Base-by-base conservation (phyloP, 2,797 vertebrate species). In the Buphagus erythrorhynchus region DNA sequence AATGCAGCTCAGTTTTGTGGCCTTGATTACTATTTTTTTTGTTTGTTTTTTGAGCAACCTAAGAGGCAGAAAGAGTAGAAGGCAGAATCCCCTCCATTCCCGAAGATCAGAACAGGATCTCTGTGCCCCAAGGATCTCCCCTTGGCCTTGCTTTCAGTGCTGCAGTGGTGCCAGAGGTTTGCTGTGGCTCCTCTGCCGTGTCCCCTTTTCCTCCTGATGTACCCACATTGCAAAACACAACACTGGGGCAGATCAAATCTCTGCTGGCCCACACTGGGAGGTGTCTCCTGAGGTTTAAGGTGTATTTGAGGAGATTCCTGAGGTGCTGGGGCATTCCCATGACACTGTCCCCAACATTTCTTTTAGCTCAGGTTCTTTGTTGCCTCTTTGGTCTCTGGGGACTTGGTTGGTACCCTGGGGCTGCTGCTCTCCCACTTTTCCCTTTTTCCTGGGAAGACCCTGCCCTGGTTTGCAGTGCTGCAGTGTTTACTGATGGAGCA, bases 361-460 rank as follows among this genome's bases (percentile, higher is more conserved):
- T 26, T 65, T 52, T 0, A 48, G 55, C 13, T 45, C 40, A 72
- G 57, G 36, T 13, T 49, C 13, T 43, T 71, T 36, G 40, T 28
- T 52, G 11, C 24, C n/a, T 24, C 28, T 31, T 10, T 42, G 38
- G 15, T 57, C 42, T 31, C 20, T 1, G 9, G 67, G 51, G 52
- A 5, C n/a, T 42, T 52, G 69, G 26, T 43, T 49, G 31, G 62
- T 29, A 35, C 36, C 52, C 0, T 1, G 45, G 9, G 49, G 16
- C n/a, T 1, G 1, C 61, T 25, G 25, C 3, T 1, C 7, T 69
- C 40, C 21, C 1, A 0, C 33, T 12, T 33, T 5, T 13, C 15
- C 21, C 14, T 49, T 49, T 48, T 10, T 0, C 76, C 46, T 43
- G 58, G 17, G 12, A 21, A 31, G 36, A 22, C 7, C 54, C 55